Conservation (phyloP, 2,113 vertebrate genomes). For the Ochotona princeps region DNA sequence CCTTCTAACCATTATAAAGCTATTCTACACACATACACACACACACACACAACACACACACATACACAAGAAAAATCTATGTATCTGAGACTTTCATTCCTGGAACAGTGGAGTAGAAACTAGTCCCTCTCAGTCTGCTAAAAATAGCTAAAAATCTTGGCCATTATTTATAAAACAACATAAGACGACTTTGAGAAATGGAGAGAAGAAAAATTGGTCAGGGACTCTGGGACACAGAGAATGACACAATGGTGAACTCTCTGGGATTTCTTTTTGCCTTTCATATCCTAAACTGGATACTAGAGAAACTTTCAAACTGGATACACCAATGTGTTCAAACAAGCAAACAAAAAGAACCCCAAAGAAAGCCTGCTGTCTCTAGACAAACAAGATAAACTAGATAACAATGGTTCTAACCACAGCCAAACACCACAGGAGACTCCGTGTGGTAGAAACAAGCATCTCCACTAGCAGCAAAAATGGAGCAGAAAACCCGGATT, state of each 20-base stretch:
- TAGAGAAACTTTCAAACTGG: not conserved
- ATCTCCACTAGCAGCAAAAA: not conserved
- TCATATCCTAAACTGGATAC: not conserved
- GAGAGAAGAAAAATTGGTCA: not conserved
- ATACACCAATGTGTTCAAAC: not conserved
- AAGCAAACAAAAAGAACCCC: not conserved
- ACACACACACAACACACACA: too few species aligned
- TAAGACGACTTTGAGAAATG: not conserved
- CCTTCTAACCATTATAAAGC: constrained; percentile 10
- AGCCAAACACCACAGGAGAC: not conserved
- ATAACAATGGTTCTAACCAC: not conserved
- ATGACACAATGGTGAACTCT: not conserved
- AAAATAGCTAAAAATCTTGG: not conserved
- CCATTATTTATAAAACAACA: not conserved
- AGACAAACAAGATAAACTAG: not conserved
- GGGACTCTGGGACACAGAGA: not conserved
- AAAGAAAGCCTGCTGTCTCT: not conserved
- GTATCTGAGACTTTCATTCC: not conserved
- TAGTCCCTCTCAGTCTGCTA: not conserved
- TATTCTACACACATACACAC: not conserved
- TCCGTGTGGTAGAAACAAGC: not conserved
- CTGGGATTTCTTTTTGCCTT: constrained; percentile 2
- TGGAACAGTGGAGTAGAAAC: not conserved
- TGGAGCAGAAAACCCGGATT: not conserved
- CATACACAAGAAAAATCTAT: not conserved